Conservation (phyloP, 1,140 invertebrate genomes). For the Drepana arcuata region DNA sequence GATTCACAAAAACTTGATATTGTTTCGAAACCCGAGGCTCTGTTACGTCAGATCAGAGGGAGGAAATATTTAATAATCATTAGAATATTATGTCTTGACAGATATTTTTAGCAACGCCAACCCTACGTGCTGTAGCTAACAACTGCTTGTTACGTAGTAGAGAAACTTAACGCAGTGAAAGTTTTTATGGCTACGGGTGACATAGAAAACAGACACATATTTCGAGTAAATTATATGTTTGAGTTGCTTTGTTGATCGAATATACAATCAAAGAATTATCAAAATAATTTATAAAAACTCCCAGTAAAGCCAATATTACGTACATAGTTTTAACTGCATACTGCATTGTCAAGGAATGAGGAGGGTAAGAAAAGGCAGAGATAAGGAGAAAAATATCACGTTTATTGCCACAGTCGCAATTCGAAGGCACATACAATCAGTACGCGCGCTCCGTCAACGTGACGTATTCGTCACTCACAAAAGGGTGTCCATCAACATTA, state of each 20-base stretch:
- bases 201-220: conserved; percentile 28
- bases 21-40: conserved; percentile 10
- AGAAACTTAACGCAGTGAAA: conserved; percentile 60
- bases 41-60: conserved; percentile 18
- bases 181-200: conserved; percentile 37
- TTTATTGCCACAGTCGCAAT: conserved; percentile 65
- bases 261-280: no score
- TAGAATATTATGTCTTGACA: background rate
- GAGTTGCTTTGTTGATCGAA: no score
- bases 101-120: conserved; percentile 2
- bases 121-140: conserved; percentile 21
- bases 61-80: conserved; percentile 1
- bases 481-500: conserved; percentile 13
- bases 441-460: conserved; percentile 68
- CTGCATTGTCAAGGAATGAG: conserved; percentile 2
- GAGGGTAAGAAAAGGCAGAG: conserved; percentile 39
- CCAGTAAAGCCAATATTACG: no score
- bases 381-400: conserved; percentile 58
- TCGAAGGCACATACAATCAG: conserved; percentile 64
- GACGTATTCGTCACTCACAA: conserved; percentile 38
- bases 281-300: no score
- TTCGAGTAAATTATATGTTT: conserved; percentile 21
- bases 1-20: background rate
- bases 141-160: conserved; percentile 45
- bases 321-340: no score